Evolutionary conservation across 1,140 invertebrate species (phyloP).

Genomic region (Pseudomyrmex gracilis): DNA sequence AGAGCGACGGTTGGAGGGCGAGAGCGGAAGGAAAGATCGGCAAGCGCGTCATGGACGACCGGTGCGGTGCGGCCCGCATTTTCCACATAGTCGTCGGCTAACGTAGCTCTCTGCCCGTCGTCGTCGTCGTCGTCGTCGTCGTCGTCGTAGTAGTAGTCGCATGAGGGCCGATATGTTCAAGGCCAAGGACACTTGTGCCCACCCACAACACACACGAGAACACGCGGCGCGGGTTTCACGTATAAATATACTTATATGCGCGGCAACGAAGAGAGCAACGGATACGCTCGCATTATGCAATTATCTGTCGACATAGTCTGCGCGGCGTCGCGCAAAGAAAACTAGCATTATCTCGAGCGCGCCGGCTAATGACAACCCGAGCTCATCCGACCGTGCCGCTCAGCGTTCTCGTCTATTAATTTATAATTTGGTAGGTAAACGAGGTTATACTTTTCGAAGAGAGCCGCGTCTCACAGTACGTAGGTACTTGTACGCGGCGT

Average conservation of each 20-base stretch:
- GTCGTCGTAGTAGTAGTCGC: conserved; percentile 73
- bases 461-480: neutral
- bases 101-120: conserved; percentile 61
- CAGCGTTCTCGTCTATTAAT: conserved; percentile 36
- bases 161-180: conserved; percentile 78
- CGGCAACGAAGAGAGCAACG: conserved; percentile 33
- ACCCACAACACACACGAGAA: conserved; percentile 45
- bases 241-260: conserved; percentile 31
- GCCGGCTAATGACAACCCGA: conserved; percentile 46
- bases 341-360: conserved; percentile 49
- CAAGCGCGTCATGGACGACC: conserved; percentile 79
- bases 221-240: conserved; percentile 26
- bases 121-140: conserved; percentile 34
- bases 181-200: conserved; percentile 79
- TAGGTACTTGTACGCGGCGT: neutral
- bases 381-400: conserved; percentile 14
- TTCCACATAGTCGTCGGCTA: conserved; percentile 68
- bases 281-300: conserved; percentile 62
- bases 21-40: conserved; percentile 63
- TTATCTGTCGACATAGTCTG: conserved; percentile 60
- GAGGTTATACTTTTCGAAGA: conserved; percentile 16
- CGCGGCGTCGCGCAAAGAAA: conserved; percentile 50
- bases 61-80: conserved; percentile 81
- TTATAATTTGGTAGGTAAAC: conserved; percentile 52
- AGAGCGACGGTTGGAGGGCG: conserved; percentile 9